Conservation (phyloP, 2,113 vertebrate genomes). For the Nettapus auritus region DNA sequence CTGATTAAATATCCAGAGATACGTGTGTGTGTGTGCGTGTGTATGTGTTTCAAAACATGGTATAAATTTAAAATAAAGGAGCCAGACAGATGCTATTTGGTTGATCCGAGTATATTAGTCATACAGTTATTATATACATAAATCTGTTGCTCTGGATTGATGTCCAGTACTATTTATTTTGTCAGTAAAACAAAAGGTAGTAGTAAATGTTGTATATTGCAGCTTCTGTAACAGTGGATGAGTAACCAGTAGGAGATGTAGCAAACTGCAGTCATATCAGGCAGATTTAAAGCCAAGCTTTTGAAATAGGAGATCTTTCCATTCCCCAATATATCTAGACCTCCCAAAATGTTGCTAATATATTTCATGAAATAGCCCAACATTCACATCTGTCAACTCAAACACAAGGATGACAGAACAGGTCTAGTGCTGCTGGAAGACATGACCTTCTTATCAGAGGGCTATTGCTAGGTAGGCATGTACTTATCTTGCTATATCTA, state of each 20-base stretch:
- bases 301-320: neutral
- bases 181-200: neutral
- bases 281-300: neutral
- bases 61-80: constrained; percentile 8
- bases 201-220: neutral
- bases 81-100: neutral
- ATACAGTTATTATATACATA: neutral
- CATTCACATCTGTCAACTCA: neutral
- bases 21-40: too few species aligned
- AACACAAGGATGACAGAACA: neutral
- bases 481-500: neutral
- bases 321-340: neutral
- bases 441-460: neutral
- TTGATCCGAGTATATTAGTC: neutral
- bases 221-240: neutral
- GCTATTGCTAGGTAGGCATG: neutral
- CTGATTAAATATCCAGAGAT: constrained; percentile 3
- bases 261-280: neutral
- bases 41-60: neutral
- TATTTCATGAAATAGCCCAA: neutral
- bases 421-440: neutral
- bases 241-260: neutral
- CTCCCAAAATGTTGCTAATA: neutral
- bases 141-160: neutral
- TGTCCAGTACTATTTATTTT: neutral